A percentile compares a stretch with the other conserved stretches of the same genome.
Conservation (phyloP, 2,888 invertebrate species). For the Acanthococcus lagerstroemiae region DNA sequence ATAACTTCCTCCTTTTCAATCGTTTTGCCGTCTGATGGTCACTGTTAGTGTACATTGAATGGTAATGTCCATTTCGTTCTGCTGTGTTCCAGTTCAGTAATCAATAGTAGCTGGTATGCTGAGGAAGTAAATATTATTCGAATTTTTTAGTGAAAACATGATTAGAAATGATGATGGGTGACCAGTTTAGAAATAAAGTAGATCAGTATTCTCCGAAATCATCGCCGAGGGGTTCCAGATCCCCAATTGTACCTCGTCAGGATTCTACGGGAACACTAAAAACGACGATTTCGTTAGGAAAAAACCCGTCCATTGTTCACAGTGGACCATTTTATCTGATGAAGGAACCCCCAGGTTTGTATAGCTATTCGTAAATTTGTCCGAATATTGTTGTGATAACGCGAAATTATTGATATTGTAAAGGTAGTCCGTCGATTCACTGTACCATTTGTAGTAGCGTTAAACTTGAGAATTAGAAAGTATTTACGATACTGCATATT, state of each 20-base stretch:
- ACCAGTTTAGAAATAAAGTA: conserved; percentile 75
- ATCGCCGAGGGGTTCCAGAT: conserved; percentile 84
- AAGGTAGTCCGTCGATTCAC: neutral
- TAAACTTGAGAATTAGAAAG: neutral
- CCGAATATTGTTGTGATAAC: no score
- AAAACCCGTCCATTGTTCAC: conserved; percentile 93
- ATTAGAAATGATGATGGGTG: conserved; percentile 62
- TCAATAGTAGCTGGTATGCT: no score
- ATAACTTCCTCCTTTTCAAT: no score
- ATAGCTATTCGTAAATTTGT: no score
- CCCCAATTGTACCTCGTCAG: conserved; percentile 89
- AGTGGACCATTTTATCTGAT: conserved; percentile 97
- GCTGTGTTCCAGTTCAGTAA: no score
- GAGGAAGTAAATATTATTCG: no score
- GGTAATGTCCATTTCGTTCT: no score
- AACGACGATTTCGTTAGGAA: conserved; percentile 93
- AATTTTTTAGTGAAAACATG: conserved; percentile 15
- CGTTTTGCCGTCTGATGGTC: no score
- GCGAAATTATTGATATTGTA: neutral
- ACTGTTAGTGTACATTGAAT: no score
- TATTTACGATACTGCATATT: neutral
- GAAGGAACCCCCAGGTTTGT: conserved; percentile 84
- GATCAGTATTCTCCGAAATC: conserved; percentile 92
- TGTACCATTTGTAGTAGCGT: no score
- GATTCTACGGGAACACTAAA: conserved; percentile 95